phyloP scores from a whole-genome alignment of 2,113 vertebrate genomes.

The Columba livia region DNA sequence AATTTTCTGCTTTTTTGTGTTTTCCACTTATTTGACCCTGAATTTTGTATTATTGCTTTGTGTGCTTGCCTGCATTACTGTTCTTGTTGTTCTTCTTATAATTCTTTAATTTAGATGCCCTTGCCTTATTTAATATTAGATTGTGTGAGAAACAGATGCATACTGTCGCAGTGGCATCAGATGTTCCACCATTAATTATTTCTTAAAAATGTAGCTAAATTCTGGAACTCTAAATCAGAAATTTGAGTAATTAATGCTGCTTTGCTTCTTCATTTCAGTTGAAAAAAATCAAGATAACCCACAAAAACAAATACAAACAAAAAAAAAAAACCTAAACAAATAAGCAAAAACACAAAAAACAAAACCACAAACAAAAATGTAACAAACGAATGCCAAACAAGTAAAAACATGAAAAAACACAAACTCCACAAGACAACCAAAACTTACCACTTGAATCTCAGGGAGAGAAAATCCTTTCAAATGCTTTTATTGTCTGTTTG shows the following conservation, averaged over 20 bases:
- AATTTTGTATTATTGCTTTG: not conserved
- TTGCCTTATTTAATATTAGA: not conserved
- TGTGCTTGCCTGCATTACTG: not conserved
- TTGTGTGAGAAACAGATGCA: not conserved
- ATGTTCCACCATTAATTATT: not conserved
- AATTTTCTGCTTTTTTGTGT: not conserved
- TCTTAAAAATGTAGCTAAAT: not conserved
- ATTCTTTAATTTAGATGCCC: not conserved
- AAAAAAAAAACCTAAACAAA: no score
- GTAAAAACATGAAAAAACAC: no score
- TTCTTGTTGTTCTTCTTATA: not conserved
- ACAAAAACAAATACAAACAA: no score
- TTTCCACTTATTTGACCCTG: not conserved
- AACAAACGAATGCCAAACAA: no score
- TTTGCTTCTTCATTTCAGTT: not conserved
- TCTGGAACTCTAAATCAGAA: not conserved
- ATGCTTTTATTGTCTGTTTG: not conserved
- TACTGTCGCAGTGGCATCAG: not conserved
- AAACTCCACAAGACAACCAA: no score
- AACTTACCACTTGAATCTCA: not conserved
- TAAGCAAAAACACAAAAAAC: no score
- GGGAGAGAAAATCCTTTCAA: not conserved
- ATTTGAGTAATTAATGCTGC: not conserved
- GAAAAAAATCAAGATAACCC: not conserved
- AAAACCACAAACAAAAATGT: no score